Conservation (phyloP, 2,113 vertebrate species). For the Coturnix japonica region DNA sequence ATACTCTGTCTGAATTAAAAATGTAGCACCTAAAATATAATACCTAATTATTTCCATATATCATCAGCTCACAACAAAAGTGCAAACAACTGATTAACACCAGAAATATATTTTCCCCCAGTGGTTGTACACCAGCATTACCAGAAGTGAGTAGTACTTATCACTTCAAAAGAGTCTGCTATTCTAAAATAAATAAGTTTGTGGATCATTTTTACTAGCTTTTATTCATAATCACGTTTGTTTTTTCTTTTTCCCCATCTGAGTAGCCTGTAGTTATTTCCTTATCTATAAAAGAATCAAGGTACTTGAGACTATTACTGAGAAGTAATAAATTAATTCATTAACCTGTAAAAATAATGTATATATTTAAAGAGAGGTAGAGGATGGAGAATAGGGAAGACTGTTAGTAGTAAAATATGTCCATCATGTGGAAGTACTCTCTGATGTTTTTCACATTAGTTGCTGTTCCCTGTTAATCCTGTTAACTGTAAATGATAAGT, state of each 20-base stretch:
- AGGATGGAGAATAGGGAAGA: not conserved
- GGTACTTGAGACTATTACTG: not conserved
- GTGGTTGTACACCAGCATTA: not conserved
- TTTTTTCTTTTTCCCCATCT: not conserved
- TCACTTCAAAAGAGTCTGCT: not conserved
- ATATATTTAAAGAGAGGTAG: not conserved
- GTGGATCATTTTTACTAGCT: not conserved
- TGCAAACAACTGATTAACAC: not conserved
- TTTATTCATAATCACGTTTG: not conserved
- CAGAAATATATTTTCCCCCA: not conserved
- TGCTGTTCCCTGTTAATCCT: conserved; percentile 8
- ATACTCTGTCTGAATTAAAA: not conserved
- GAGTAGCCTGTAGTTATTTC: not conserved
- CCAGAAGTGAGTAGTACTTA: not conserved
- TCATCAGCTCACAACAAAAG: not conserved
- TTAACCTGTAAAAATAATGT: not conserved
- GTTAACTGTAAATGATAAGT: conserved; percentile 55
- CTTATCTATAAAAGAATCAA: not conserved
- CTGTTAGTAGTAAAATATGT: conserved; percentile 2
- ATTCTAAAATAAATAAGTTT: not conserved
- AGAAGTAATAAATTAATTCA: not conserved
- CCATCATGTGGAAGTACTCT: not conserved
- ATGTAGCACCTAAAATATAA: not conserved
- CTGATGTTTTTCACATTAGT: conserved; percentile 11
- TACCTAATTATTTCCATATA: accelerated